phyloP scores from a whole-genome alignment of 2,888 invertebrate species.

The Dysmachus trigonus region DNA sequence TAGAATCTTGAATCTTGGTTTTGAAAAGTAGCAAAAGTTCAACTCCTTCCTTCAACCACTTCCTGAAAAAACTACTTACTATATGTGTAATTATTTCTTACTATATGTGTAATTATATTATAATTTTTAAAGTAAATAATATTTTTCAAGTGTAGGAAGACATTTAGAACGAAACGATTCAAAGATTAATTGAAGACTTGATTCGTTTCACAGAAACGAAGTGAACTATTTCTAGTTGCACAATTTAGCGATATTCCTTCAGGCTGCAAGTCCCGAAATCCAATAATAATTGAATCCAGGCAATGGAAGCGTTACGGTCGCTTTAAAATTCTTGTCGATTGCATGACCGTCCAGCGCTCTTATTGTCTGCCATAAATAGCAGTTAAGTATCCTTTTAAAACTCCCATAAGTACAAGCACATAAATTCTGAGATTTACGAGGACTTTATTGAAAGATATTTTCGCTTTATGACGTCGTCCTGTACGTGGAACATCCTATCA shows the following conservation, averaged over 20 bases:
- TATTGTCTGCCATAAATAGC: constrained; percentile 28
- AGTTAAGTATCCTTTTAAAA: constrained; percentile 36
- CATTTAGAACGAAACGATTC: neutral
- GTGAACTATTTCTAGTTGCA: neutral
- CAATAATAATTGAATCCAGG: neutral
- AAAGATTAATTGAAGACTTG: neutral
- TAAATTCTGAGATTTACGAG: constrained; percentile 40
- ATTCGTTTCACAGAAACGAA: neutral
- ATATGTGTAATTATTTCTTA: no score
- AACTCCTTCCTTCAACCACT: no score
- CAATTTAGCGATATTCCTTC: neutral
- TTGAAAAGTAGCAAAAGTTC: no score
- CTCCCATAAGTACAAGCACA: constrained; percentile 32
- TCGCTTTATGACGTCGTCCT: constrained; percentile 15
- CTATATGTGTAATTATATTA: no score
- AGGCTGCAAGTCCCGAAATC: neutral
- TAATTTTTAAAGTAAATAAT: neutral
- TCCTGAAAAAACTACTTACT: no score
- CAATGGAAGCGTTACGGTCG: neutral
- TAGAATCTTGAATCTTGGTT: no score
- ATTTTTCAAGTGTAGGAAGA: neutral
- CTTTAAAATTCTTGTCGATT: constrained; percentile 5
- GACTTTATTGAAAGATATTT: constrained; percentile 41
- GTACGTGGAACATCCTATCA: constrained; percentile 30
- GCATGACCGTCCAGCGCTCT: constrained; percentile 17